These are phyloP conservation scores for Xiphorhynchus erythropygius DNA, from an alignment of 2,797 vertebrate genomes.

Conservation along the genomic window DNA sequence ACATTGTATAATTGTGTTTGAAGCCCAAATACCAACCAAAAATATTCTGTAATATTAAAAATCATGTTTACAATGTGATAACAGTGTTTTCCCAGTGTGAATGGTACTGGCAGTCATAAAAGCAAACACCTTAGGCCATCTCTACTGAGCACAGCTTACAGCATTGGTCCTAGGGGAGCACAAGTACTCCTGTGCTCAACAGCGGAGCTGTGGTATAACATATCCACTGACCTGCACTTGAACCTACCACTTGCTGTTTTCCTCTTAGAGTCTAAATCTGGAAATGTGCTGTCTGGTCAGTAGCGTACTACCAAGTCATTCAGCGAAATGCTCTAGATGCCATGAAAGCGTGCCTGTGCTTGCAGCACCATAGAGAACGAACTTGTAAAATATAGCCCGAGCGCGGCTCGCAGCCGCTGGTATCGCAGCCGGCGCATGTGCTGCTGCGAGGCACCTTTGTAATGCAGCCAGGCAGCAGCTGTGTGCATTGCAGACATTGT, in stretches of 20 bases:
- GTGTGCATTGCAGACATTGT: slow-evolving; percentile 73
- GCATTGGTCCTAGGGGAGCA: background rate
- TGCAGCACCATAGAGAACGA: slow-evolving; percentile 33
- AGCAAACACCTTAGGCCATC: slow-evolving; percentile 63
- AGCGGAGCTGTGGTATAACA: slow-evolving; percentile 36
- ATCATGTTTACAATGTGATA: slow-evolving; percentile 62
- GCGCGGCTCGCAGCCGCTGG: slow-evolving; percentile 15
- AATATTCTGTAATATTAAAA: slow-evolving; percentile 19
- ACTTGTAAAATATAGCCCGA: slow-evolving; percentile 52
- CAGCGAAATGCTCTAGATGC: slow-evolving; percentile 67
- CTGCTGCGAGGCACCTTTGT: slow-evolving; percentile 75
- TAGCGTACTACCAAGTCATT: slow-evolving; percentile 47
- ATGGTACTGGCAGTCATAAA: slow-evolving; percentile 18
- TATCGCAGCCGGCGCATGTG: slow-evolving; percentile 59
- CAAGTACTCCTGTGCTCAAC: background rate
- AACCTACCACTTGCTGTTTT: slow-evolving; percentile 80
- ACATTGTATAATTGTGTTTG: background rate
- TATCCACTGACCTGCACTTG: slow-evolving; percentile 72
- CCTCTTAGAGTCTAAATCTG: slow-evolving; percentile 75
- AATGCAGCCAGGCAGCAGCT: slow-evolving; percentile 77
- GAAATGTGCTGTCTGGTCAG: slow-evolving; percentile 70
- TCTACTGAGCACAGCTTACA: background rate
- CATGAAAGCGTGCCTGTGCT: slow-evolving; percentile 69
- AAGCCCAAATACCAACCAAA: background rate
- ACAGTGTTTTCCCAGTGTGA: slow-evolving; percentile 18